Evolutionary conservation across 2,113 vertebrate genomes (phyloP).

Genomic region (Rallus limicola): DNA sequence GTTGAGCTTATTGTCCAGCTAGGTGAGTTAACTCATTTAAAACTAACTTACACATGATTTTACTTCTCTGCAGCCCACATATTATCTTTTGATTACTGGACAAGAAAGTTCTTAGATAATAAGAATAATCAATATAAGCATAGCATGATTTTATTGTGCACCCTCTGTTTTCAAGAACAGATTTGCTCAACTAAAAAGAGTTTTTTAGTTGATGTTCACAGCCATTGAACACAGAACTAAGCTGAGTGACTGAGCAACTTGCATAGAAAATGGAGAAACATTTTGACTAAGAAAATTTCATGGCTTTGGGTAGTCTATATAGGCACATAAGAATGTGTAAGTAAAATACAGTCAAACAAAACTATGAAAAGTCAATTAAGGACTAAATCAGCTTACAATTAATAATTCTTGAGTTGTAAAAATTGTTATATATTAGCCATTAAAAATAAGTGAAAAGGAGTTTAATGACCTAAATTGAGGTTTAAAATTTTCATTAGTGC

Average conservation of each 20-base stretch:
- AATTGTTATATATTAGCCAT: background rate
- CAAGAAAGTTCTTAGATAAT: background rate
- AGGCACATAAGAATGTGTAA: background rate
- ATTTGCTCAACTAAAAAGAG: background rate
- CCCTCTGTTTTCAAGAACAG: background rate
- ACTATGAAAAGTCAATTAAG: background rate
- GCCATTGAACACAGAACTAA: background rate
- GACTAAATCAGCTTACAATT: background rate
- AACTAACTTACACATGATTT: background rate
- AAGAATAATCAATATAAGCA: background rate
- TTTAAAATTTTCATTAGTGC: slow-evolving; percentile 52
- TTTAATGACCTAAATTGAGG: slow-evolving; percentile 8
- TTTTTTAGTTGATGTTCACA: background rate
- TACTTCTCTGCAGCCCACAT: background rate
- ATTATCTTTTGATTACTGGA: background rate
- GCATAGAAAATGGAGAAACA: background rate
- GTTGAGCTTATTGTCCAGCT: background rate
- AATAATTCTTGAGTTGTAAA: slow-evolving; percentile 19
- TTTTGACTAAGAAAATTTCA: background rate
- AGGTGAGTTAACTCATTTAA: background rate
- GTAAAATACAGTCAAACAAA: background rate
- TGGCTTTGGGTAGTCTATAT: background rate
- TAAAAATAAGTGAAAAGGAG: slow-evolving; percentile 28
- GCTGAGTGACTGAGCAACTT: background rate
- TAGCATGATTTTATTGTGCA: background rate